A percentile compares a stretch with the other conserved stretches of the same genome.
Conservation (phyloP, 2,113 vertebrate genomes). For the Porphyrio hochstetteri region DNA sequence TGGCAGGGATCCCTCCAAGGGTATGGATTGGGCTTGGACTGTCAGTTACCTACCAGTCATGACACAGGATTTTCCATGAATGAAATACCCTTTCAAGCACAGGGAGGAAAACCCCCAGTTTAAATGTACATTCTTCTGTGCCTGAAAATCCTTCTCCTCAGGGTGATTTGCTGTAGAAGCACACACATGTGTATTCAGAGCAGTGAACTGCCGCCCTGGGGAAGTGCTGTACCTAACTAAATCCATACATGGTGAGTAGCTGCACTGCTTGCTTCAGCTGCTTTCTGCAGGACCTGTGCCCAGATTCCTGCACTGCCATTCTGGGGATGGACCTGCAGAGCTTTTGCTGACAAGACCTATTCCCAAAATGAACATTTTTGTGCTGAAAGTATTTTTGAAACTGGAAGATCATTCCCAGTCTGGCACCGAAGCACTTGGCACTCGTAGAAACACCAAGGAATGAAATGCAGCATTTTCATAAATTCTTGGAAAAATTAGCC, state of each 20-base stretch:
- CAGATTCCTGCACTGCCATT: fast-evolving
- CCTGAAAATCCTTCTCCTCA: neutral
- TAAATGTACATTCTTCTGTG: neutral
- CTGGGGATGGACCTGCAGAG: neutral
- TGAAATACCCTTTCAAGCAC: neutral
- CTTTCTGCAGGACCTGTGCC: neutral
- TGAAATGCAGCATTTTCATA: neutral
- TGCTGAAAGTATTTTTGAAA: neutral
- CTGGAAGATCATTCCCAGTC: neutral
- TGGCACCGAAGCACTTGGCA: neutral
- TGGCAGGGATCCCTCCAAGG: neutral
- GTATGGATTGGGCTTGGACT: fast-evolving
- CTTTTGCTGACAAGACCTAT: neutral
- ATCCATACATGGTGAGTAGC: neutral
- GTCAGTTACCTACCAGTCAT: neutral
- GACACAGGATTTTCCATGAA: neutral
- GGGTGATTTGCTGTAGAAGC: neutral
- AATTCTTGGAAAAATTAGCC: neutral
- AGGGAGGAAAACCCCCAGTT: neutral
- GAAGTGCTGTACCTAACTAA: neutral
- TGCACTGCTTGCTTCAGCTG: neutral
- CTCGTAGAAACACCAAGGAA: fast-evolving
- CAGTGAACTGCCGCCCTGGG: neutral
- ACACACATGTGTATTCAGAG: fast-evolving
- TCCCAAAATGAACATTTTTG: neutral